Evolutionary conservation across 2,113 vertebrate genomes (phyloP), one percentile per base, ranked within the genome.

Genomic region (Urocitellus parryii): DNA sequence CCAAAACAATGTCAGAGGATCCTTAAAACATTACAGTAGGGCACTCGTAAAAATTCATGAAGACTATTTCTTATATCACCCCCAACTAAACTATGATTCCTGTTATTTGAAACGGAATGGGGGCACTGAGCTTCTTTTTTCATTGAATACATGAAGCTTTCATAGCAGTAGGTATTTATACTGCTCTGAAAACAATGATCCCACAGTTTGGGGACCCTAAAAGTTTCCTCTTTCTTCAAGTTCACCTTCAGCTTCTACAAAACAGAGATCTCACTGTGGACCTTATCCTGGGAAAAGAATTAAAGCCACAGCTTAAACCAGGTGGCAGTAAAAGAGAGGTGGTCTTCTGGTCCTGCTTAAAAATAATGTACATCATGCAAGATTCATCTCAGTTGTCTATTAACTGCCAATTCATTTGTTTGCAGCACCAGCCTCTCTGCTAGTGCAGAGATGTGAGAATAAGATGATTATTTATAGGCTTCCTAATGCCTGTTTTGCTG

Each of bases 401-500:
- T 63, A n/a, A 37, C 39, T 63, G 89, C 12, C 67, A 1, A 0
- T 63, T 73, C 77, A 12, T 11, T 51, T 1, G 14, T 85, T 5
- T 89, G 37, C 82, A 48, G 22, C 32, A 18, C 12, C 56, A 5
- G 7, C 72, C 78, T 96, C 67, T 63, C 39, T 25, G 4, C 53
- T 32, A 0, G 51, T 27, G 79, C 70, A 3, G 73, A 93, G 68
- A 88, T 79, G 39, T 84, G 89, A 48, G 72, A 92, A 24, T 80
- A 5, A 67, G 27, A 45, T 25, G 16, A 17, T 51, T 96, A 79
- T 82, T 88, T 94, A 89, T 82, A 79, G 89, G 32, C 27, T 73
- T 68, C 48, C 68, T 86, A 92, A 90, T 93, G 77, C 22, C 90
- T 48, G 10, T 65, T 86, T 97, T 14, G 12, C 90, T 65, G 68